These are phyloP conservation scores for Eulithis prunata DNA, from an alignment of 2,888 invertebrate species.

Conservation along the genomic window DNA sequence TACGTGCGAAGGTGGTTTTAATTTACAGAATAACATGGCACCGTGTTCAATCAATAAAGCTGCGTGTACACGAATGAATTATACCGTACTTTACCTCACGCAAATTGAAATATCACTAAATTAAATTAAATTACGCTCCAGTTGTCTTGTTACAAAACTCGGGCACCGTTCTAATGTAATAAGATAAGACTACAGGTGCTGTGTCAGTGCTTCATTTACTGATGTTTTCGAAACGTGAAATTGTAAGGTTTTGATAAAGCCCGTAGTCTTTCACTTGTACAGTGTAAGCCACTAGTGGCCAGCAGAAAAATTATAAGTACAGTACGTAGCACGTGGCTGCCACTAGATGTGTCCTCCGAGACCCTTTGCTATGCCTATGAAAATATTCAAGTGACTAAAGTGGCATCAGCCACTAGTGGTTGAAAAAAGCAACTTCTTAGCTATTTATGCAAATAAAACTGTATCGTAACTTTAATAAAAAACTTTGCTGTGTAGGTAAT, in stretches of 20 bases:
- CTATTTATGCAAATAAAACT: too few species aligned
- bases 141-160: constrained; percentile 35
- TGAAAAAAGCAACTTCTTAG: too few species aligned
- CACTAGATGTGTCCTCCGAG: too few species aligned
- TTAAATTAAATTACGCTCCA: constrained; percentile 38
- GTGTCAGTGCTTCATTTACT: constrained; percentile 25
- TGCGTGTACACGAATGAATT: constrained; percentile 39
- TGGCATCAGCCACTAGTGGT: too few species aligned
- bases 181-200: constrained; percentile 26
- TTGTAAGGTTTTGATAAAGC: background rate
- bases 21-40: constrained; percentile 67
- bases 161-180: constrained; percentile 27
- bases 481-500: too few species aligned
- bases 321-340: too few species aligned
- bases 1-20: constrained; percentile 69
- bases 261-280: too few species aligned
- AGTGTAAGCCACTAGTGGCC: too few species aligned
- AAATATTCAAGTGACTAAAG: too few species aligned
- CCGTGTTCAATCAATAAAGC: constrained; percentile 49
- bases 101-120: constrained; percentile 41
- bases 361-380: too few species aligned
- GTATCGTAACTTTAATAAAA: too few species aligned
- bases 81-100: constrained; percentile 40
- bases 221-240: constrained; percentile 16
- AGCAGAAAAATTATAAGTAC: too few species aligned